phyloP scores from a whole-genome alignment of 2,797 vertebrate species.

The Threskiornis aethiopicus region DNA sequence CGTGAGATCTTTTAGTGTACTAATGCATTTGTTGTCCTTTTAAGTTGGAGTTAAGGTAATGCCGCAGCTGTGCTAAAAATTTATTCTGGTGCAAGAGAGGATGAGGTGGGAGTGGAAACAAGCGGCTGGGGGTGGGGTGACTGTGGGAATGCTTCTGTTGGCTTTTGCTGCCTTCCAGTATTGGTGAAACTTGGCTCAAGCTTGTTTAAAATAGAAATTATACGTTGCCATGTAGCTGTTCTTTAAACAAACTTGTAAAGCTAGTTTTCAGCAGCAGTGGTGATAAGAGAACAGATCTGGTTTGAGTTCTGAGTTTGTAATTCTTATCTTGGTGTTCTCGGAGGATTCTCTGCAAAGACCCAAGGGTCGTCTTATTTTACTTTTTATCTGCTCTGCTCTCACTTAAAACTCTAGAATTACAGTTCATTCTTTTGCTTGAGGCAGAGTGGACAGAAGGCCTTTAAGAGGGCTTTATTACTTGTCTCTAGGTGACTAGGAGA shows the following conservation, averaged over 20 bases:
- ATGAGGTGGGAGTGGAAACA: not conserved
- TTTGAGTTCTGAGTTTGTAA: not conserved
- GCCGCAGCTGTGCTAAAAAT: not conserved
- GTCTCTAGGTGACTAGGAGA: not conserved
- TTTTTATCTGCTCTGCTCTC: not conserved
- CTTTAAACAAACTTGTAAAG: not conserved
- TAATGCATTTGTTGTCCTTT: not conserved
- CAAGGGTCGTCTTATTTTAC: not conserved
- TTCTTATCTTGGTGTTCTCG: not conserved
- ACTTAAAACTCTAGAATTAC: not conserved
- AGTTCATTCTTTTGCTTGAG: not conserved
- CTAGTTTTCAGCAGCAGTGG: not conserved
- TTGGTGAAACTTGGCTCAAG: conserved; percentile 13
- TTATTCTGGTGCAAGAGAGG: not conserved
- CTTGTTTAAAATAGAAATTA: not conserved
- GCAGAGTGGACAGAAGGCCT: not conserved
- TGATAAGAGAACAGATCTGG: not conserved
- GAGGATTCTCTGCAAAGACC: not conserved
- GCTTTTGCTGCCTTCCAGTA: not conserved
- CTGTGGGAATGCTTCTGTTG: not conserved
- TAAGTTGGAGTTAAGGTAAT: not conserved
- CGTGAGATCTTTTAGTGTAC: not conserved
- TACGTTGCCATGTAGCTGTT: not conserved
- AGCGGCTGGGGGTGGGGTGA: not conserved
- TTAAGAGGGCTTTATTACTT: not conserved